Evolutionary conservation across 2,113 vertebrate genomes (phyloP), one percentile per base, ranked within the genome.

Genomic region (Dasypus novemcinctus): DNA sequence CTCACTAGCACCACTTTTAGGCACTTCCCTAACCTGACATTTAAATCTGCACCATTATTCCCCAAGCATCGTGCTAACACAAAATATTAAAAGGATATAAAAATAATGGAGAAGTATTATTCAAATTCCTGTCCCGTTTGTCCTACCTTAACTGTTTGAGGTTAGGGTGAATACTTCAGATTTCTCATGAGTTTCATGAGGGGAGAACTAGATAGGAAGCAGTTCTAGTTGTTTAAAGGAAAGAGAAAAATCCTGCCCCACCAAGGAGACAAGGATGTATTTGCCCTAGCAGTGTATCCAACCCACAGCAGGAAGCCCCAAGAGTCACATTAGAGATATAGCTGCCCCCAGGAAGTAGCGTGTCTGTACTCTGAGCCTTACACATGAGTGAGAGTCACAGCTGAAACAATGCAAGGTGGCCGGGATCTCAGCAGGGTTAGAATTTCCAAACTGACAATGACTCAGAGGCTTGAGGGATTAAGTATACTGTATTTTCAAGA

Each of bases 71-170:
- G 43, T 21, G 18, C 66, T 82, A 25, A 75, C 69, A 66, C 49
- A 46, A 33, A 72, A 79, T 41, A 38, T 0, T 69, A 52, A 79
- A 69, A 76, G 43, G 25, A 69, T 41, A 52, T 27, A 82, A 96
- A 72, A 61, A 84, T 49, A 5, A 5, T 25, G 17, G 36, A 90
- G 81, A 87, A 84, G 75, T 12, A 31, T 15, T 54, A 80, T 90
- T 86, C 38, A 88, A 71, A 96, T 96, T 72, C 94, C 94, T 76
- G 84, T 46, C 46, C 59, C 59, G 83, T 78, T 88, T 96, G 59
- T 52, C 66, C 8, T 71, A 36, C 68, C 80, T 81, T 61, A 81
- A 18, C 6, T 4, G 54, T 87, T 96, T 87, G 81, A 95, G 95
- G 76, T 71, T 69, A 31, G 85, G 64, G 76, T 96, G 71, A 81